Base-by-base conservation (phyloP, 2,113 vertebrate genomes). In the Tricholaema leucomelas region DNA sequence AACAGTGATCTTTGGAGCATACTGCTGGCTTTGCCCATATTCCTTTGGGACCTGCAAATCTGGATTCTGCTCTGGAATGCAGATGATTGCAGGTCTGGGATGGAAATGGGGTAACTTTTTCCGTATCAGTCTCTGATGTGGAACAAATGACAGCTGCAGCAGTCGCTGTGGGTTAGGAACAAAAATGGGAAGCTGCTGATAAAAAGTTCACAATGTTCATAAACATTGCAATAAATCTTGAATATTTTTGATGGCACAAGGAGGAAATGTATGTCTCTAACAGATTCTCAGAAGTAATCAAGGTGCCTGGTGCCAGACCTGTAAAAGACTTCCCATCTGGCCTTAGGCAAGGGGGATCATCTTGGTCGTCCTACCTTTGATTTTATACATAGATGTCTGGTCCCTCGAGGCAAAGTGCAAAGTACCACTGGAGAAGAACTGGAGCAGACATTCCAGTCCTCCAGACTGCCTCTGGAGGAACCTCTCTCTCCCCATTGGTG, bases 11-110 rank as follows among this genome's bases (percentile, higher is more conserved):
- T 89, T 64, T 82, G 71, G 67, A 83, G 75, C 81, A 85, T 55
- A 40, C 64, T 52, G 56, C 42, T 56, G 60, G 78, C 67, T 87
- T 80, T 90, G 63, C 71, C 67, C 80, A 42, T 74, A 67, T 92
- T 77, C 95, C 91, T 94, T 69, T 27, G 91, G 92, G 91, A 93
- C 85, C 75, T 82, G 91, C 91, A 93, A 81, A 93, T 87, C 85
- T 87, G 81, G 65, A 61, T 76, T 58, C 56, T 64, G 60, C 72
- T 93, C 72, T 87, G 64, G 71, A 92, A 85, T 91, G 91, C 91
- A 93, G 21, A 83, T 94, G 66, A 46, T 31, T 85, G 40, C 46
- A 44, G 54, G 52, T 40, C 42, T 48, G 60, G 24, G 21, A 48
- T 63, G 59, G 52, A 79, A 88, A 21, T 69, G 58, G 3, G 3